These are phyloP conservation scores for Orchestia grillus DNA, from an alignment of 1,140 invertebrate genomes.

Conservation along the genomic window DNA sequence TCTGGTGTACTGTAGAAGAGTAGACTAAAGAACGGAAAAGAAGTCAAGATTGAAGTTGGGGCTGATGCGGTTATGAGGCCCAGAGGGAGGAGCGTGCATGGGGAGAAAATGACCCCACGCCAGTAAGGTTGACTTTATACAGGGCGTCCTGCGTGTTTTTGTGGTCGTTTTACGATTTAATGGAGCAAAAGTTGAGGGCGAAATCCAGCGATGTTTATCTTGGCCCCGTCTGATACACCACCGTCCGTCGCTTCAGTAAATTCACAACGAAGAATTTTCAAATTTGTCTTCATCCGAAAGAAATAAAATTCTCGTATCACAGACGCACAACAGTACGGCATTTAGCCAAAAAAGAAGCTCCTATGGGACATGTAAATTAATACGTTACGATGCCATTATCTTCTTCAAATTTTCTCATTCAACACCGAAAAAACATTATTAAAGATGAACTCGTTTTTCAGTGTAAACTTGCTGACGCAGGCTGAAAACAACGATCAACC, in stretches of 20 bases:
- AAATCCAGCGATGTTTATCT: slow-evolving; percentile 48
- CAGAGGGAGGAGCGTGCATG: not conserved
- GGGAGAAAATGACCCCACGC: slow-evolving; percentile 49
- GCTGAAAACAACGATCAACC: not conserved
- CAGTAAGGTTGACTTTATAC: slow-evolving; percentile 53
- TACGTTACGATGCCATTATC: not conserved
- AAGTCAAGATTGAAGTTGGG: not conserved
- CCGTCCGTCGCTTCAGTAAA: slow-evolving; percentile 6
- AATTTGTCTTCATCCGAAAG: not conserved
- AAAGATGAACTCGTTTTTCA: not conserved
- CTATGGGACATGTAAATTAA: not conserved
- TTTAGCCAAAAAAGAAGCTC: not conserved
- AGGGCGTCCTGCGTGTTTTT: slow-evolving; percentile 46
- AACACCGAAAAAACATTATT: not conserved
- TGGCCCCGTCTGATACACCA: slow-evolving; percentile 5
- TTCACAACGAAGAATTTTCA: not conserved
- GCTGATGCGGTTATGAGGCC: slow-evolving; percentile 10
- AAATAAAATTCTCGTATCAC: not conserved
- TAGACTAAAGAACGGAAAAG: not conserved
- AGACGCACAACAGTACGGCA: not conserved
- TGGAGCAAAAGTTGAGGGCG: slow-evolving; percentile 43
- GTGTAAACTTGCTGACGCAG: not conserved
- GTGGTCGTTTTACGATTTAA: slow-evolving; percentile 51
- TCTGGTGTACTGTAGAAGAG: not conserved
- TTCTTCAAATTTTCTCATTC: not conserved